Base-by-base conservation (phyloP, 53 echinoderm and acorn worm genomes). In the Patiria pectinifera region DNA sequence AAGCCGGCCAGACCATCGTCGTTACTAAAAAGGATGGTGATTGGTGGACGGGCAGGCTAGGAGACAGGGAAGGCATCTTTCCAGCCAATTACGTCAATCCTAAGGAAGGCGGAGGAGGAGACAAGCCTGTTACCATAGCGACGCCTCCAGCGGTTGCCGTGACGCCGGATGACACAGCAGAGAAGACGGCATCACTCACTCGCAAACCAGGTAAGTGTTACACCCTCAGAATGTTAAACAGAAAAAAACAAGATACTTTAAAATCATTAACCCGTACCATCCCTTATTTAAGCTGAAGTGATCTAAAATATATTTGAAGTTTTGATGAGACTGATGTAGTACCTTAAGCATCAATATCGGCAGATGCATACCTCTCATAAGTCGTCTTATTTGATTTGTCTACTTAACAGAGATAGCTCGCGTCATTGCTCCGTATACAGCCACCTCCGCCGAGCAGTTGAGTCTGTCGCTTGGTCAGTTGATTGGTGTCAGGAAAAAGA, bases 401-500 rank as follows among this genome's bases (percentile, higher is more conserved):
- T 63, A 3, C 59, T 21, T 76, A 45, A 48, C 93, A 97, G 98
- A 97, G 47, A 96, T 98, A 84, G 99, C 99, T 1, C 93, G 91
- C 79, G 98, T 97, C 9, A 83, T 98, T 24, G 97, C 97, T 5
- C 92, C 99, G 0, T 99, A 99, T 84, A 90, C 94, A 59, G 94
- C 97, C 3, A 99, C 97, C 6, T 96, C 97, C 11, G 82, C 83
- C 13, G 99, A 97, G 88, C 99, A 99, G 94, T 91, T 99, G 45
- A 95, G 97, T 45, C 89, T 99, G 26, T 86, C 92, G 4, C 92
- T 94, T 44, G 97, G 97, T 1, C 96, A 99, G 69, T 86, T 99
- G 22, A 96, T 97, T 66, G 96, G 92, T 89, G 94, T 99, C 62
- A 85, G 95, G 71, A 99, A 97, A 93, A 99, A 97, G 92, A 99